Evolutionary conservation across 2,797 vertebrate genomes (phyloP).

Genomic region (Coccyzus lansbergi): DNA sequence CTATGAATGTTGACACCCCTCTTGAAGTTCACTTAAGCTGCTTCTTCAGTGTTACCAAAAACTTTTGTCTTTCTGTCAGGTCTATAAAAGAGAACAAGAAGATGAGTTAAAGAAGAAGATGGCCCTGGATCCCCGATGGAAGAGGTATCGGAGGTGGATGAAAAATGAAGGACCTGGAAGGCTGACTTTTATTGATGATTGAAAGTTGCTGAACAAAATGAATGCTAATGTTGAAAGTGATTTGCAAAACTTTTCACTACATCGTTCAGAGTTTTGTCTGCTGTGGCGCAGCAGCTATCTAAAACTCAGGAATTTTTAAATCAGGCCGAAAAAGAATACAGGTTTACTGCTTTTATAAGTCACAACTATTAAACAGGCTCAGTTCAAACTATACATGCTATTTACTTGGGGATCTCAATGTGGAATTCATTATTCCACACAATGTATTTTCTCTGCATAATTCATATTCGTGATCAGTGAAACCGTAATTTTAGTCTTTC

Average conservation of each 20-base stretch:
- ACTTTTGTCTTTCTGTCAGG: slow-evolving; percentile 64
- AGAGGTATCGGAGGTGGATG: slow-evolving; percentile 96
- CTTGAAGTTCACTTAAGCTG: not conserved
- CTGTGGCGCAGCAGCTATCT: slow-evolving; percentile 59
- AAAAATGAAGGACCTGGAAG: slow-evolving; percentile 94
- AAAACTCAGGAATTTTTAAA: slow-evolving; percentile 71
- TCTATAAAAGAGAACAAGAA: slow-evolving; percentile 90
- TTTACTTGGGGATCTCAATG: slow-evolving; percentile 59
- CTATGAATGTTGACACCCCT: fast-evolving
- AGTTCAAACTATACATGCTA: slow-evolving; percentile 63
- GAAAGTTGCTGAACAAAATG: slow-evolving; percentile 43
- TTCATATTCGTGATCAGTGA: slow-evolving; percentile 43
- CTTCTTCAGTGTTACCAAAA: not conserved
- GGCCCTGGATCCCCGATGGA: slow-evolving; percentile 93
- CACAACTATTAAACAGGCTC: slow-evolving; percentile 62
- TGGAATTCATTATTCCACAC: slow-evolving; percentile 64
- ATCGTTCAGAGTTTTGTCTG: slow-evolving; percentile 66
- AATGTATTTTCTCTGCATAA: slow-evolving; percentile 46
- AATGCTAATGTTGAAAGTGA: not conserved
- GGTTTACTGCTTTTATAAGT: slow-evolving; percentile 73
- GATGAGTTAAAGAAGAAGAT: slow-evolving; percentile 95
- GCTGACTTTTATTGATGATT: slow-evolving; percentile 92
- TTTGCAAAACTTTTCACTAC: slow-evolving; percentile 52
- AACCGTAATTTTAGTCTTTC: slow-evolving; percentile 11
- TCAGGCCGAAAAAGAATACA: slow-evolving; percentile 68